Base-by-base conservation (phyloP, 2,797 vertebrate genomes). In the Clarias laeviceps region DNA sequence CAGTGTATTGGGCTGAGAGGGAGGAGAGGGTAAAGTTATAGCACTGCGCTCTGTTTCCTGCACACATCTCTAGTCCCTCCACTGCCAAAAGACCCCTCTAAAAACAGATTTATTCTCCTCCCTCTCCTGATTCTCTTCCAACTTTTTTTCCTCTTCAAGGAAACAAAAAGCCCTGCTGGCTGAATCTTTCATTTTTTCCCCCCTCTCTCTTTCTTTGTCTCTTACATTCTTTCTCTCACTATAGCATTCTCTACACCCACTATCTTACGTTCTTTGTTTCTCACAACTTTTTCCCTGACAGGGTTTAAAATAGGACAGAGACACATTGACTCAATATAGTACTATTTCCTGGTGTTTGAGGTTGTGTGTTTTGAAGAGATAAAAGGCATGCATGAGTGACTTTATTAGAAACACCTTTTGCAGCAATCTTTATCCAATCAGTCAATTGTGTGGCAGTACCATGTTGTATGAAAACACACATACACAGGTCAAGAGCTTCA, bases 121-220 rank as follows among this genome's bases (percentile, higher is more conserved):
- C 74, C 57, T 32, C 66, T 68, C 59, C 57, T 68, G 80, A 79
- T 74, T 85, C 56, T 29, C 5, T 72, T 85, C 66, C 78, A 77
- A 69, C 68, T 50, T 86, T 69, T 82, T 80, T 82, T 78, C 61
- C 45, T 8, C 34, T 61, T 77, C 22, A 69, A 78, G 62, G 64
- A 77, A 80, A 72, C 62, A 72, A 66, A 29, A 50, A 72, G 34
- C 32, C 54, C 34, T 91, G 90, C 88, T 88, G 4, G 89, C 88
- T 87, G 89, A 86, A 91, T 65, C 88, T 90, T 62, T 12, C 86
- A 89, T 65, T 88, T 89, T 57, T 15, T 82, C 61, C 85, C 89
- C 64, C 62, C 50, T 78, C 34, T 61, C 9, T 74, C 73, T 65
- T 56, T 66, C 59, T 59, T 72, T 54, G 65, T 59, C 61, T 69